Evolutionary conservation across 1,140 invertebrate species (phyloP), one percentile per base, ranked within the genome.

Genomic region (Battus philenor): DNA sequence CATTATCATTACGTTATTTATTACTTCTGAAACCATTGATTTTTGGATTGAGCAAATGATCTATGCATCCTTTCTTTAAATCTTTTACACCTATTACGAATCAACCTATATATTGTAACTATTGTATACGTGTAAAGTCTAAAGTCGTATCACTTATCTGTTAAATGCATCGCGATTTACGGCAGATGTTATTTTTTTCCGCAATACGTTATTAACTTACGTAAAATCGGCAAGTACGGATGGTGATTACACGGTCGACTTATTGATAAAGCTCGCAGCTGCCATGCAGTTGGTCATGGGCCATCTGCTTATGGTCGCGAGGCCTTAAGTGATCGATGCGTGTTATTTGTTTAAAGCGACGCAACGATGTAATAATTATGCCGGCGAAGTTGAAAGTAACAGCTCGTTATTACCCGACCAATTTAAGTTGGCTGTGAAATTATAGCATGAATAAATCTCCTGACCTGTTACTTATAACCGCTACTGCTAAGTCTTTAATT

Each of bases 291-390:
- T 36, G 33, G 33, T 22, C 33, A 36, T 15, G 17, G 33, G 16
- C 33, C 33, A 36, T 36, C 33, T 36, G 33, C 33, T 17, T 36
- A 22, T 36, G 33, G 33, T 36, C 33, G 33, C 20, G 33, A 36
- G 20, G 20, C 33, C 20, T 36, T 16, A 18, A 36, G 17, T 36
- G 33, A 36, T 36, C 15, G 33, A 36, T 36, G 9, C 33, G 10
- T 20, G 33, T 20, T 36, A 36, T 36, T 36, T 36, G 15, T 22
- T 36, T 36, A 36, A 36, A 15, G 16, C 33, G 33, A 36, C 33
- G 9, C 15, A 36, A 36, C 16, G 16, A 36, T 10, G 9, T 36
- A 11, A 36, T 17, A 11, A 36, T 36, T 36, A 12, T 10, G 9
- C 17, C 33, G 4, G 12, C 33, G n/a, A n/a, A n/a, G n/a, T n/a